These are phyloP conservation scores for Psophia crepitans DNA, from an alignment of 2,113 vertebrate genomes.

Conservation along the genomic window DNA sequence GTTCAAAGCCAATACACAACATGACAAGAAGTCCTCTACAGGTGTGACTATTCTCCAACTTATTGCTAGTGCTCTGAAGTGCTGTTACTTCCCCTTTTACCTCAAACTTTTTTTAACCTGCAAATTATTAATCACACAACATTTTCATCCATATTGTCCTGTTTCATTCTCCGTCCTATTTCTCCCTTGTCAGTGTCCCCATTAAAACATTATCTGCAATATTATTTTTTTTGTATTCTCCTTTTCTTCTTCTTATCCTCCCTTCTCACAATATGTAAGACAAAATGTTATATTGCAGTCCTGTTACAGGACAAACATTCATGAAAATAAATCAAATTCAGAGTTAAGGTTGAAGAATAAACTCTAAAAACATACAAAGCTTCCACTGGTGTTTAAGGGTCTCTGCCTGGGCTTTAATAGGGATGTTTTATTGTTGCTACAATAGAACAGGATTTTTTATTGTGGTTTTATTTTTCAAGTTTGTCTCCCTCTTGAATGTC, in stretches of 20 bases:
- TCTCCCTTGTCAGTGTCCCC: neutral
- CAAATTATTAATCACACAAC: neutral
- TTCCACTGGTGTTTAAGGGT: neutral
- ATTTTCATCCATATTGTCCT: neutral
- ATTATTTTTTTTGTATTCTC: neutral
- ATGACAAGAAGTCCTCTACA: neutral
- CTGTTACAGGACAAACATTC: neutral
- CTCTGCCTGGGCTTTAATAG: neutral
- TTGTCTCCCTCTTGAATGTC: constrained; percentile 17
- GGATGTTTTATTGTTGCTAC: neutral
- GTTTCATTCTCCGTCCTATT: neutral
- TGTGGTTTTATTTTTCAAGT: neutral
- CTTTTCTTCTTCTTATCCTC: neutral
- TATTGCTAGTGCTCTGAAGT: neutral
- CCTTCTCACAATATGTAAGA: neutral
- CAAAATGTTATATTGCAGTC: neutral
- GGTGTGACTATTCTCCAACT: neutral
- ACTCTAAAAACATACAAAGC: neutral
- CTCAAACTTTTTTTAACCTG: neutral
- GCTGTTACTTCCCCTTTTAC: neutral
- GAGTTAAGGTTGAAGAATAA: neutral
- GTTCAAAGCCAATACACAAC: neutral
- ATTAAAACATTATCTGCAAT: neutral
- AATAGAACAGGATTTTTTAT: neutral
- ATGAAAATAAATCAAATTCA: neutral